These are phyloP conservation scores for Penelope pileata DNA, from an alignment of 2,113 vertebrate species.

Conservation along the genomic window DNA sequence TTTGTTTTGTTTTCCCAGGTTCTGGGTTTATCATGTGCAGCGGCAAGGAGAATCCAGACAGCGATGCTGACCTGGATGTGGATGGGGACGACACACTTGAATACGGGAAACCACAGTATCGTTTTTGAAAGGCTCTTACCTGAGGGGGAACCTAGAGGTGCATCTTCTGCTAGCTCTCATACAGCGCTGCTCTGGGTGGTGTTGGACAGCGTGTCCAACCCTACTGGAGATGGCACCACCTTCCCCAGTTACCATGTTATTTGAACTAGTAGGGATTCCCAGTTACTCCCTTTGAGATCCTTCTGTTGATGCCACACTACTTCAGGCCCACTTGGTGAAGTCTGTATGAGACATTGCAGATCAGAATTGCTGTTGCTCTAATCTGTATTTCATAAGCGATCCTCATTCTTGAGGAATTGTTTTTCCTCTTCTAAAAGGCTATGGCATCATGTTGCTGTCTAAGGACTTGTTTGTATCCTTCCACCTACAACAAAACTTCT, in stretches of 20 bases:
- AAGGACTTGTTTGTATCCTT: not conserved
- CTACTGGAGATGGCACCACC: not conserved
- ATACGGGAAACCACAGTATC: constrained; percentile 99
- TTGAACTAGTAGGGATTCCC: not conserved
- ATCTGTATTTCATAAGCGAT: not conserved
- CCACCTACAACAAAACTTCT: not conserved
- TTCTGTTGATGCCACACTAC: not conserved
- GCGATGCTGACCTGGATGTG: constrained; percentile 96
- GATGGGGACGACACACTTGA: constrained; percentile 98
- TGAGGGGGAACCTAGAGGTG: not conserved
- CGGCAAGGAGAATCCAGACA: constrained; percentile 95
- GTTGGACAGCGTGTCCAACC: not conserved
- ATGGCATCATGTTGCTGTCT: not conserved
- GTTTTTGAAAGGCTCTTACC: constrained; percentile 70
- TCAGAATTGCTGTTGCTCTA: not conserved
- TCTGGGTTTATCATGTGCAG: constrained; percentile 97
- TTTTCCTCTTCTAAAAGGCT: not conserved
- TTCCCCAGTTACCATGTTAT: not conserved
- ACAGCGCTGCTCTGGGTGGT: not conserved
- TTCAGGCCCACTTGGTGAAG: not conserved
- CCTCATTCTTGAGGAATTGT: not conserved
- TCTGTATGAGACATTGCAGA: not conserved
- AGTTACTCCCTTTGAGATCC: not conserved
- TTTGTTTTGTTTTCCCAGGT: constrained; percentile 76
- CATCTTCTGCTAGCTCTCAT: not conserved